Base-by-base conservation (phyloP, 2,888 invertebrate species). In the Camponotus fellah region DNA sequence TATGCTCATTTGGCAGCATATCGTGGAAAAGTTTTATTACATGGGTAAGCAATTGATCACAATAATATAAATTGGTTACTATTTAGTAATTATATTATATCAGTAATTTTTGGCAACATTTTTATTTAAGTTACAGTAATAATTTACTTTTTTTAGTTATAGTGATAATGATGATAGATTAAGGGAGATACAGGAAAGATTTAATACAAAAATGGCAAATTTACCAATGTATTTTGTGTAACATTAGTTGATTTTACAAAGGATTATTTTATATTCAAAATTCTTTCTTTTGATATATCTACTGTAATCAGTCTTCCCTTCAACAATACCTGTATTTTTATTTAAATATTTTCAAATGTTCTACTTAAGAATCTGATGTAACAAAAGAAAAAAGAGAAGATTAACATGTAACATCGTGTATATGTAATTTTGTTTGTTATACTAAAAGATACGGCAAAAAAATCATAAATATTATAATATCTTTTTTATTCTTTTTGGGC, bases 1-100 rank as follows among this genome's bases (percentile, higher is more conserved):
- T 97, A 98, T 94, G 98, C 98, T 17, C 98, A 98, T 95, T 96
- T 98, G 72, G 98, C 97, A 21, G 98, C 98, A 14, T 96, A 97
- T 76, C 96, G 98, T 21, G 98, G 96, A 2, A 94, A 96, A 68
- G 95, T 96, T 34, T 95, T 96, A 26, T 96, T 95, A 14, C 89
- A 92, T 0, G 91, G 93, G 96, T 95, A 93, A 94, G 96, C 95
- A n/a, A 34, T 62, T 26, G 4, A 83, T 43, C 40, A 77, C 26
- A 8, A 32, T 32, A 58, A 26, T 68, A 21, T 65, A 21, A 53
- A 64, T 43, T 2, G 12, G 1, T 26, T 26, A 26, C 26, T 26
- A 26, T 26, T 21, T 21, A 56, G 64, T 10, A 43, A 46, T 56
- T 83, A 40, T 2, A 6, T 2, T 26, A 34, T 37, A 46, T 49